A percentile compares a stretch with the other conserved stretches of the same genome.
Evolutionary conservation across 1,140 invertebrate species (phyloP).

Genomic region (Augochlora pura): DNA sequence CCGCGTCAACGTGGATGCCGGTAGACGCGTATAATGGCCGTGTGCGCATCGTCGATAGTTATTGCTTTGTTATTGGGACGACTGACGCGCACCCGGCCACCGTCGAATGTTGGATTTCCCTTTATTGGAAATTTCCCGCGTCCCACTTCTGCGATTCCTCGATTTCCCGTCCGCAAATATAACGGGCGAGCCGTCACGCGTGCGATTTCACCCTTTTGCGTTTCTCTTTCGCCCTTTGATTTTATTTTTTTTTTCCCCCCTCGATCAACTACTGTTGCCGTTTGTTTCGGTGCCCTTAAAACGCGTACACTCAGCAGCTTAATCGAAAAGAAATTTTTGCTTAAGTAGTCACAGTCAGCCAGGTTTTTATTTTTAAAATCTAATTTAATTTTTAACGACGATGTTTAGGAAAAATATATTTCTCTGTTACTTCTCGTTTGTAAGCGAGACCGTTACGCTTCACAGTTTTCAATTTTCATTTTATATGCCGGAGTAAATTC

Average conservation of each 20-base stretch:
- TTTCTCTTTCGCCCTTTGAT: constrained; percentile 14
- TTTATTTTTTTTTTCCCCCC: constrained; percentile 27
- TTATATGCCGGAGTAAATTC: too few relatives aligned
- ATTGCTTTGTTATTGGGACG: constrained; percentile 65
- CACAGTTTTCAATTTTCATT: too few relatives aligned
- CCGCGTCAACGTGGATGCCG: constrained; percentile 49
- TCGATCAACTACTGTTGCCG: not conserved
- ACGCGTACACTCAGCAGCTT: too few relatives aligned
- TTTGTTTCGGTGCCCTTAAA: not conserved
- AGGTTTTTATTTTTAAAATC: too few relatives aligned
- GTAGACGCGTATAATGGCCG: constrained; percentile 52
- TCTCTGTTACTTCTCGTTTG: too few relatives aligned
- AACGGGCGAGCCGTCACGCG: constrained; percentile 53
- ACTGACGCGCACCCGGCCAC: constrained; percentile 31
- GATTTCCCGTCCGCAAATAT: constrained; percentile 58
- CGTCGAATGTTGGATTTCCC: constrained; percentile 58
- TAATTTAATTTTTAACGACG: too few relatives aligned
- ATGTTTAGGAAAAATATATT: too few relatives aligned
- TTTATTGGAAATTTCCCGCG: constrained; percentile 65
- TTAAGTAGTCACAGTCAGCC: too few relatives aligned
- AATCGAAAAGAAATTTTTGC: not conserved
- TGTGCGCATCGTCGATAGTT: constrained; percentile 61
- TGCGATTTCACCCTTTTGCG: constrained; percentile 41
- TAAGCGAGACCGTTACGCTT: too few relatives aligned
- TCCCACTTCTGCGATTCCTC: constrained; percentile 56